Evolutionary conservation across 2,797 vertebrate genomes (phyloP).

Genomic region (Rhinatrema bivittatum): DNA sequence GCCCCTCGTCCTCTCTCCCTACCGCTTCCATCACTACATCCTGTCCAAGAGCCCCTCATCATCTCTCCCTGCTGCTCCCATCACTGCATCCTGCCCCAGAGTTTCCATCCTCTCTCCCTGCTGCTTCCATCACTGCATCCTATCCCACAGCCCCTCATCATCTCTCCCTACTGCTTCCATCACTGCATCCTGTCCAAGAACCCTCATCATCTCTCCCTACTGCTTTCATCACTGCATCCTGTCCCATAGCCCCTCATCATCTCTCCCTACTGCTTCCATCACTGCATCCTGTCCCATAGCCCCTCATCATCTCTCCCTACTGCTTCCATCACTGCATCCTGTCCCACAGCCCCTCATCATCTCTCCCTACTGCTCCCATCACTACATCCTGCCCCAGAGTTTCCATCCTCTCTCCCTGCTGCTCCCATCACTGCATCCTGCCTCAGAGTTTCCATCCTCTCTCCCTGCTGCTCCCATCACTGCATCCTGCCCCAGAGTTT

Average conservation of each 20-base stretch:
- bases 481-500: not conserved
- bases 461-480: not conserved
- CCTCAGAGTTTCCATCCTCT: not conserved
- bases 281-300: too few species aligned
- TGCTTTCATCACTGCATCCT: too few species aligned
- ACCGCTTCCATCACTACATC: constrained; percentile 3
- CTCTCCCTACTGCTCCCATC: constrained; percentile 1
- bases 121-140: not conserved
- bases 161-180: too few species aligned
- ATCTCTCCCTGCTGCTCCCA: not conserved
- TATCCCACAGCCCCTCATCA: too few species aligned
- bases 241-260: too few species aligned
- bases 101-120: not conserved
- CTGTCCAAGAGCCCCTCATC: constrained; percentile 15
- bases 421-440: not conserved
- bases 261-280: not conserved
- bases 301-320: too few species aligned
- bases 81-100: not conserved
- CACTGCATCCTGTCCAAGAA: too few species aligned
- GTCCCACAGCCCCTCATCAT: constrained; percentile 13
- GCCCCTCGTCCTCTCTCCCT: too few species aligned
- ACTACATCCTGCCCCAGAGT: not conserved
- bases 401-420: not conserved
- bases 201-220: too few species aligned
- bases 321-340: constrained; percentile 22